Conservation (phyloP, 2,888 invertebrate genomes). For the Noctua janthe region DNA sequence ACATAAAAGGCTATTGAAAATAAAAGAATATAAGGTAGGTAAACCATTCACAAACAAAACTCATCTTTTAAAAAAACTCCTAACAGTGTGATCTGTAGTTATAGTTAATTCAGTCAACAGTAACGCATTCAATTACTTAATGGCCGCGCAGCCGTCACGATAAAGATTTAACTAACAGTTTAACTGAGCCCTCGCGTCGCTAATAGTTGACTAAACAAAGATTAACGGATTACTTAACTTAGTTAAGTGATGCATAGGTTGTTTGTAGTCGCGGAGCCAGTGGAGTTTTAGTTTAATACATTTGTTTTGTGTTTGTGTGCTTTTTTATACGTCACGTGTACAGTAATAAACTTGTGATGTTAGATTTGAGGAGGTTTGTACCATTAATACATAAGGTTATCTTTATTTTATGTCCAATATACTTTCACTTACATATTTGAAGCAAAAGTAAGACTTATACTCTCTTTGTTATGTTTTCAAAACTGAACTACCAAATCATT, state of each 20-base stretch:
- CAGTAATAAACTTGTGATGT: neutral
- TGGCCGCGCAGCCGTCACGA: constrained; percentile 53
- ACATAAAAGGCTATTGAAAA: no score
- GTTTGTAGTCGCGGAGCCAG: constrained; percentile 56
- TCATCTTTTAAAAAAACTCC: neutral
- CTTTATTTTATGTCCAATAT: neutral
- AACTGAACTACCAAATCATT: neutral
- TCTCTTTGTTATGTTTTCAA: neutral
- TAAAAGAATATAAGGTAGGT: neutral
- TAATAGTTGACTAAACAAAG: constrained; percentile 77
- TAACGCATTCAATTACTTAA: constrained; percentile 61
- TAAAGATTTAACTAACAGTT: constrained; percentile 65
- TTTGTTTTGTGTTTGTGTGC: neutral
- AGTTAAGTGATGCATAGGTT: constrained; percentile 70
- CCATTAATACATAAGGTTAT: neutral
- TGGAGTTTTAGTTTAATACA: neutral
- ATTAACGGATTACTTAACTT: constrained; percentile 74
- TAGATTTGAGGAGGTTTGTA: neutral
- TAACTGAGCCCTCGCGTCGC: constrained; percentile 67
- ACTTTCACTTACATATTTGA: neutral
- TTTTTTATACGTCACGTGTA: neutral
- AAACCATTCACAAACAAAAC: constrained; percentile 4
- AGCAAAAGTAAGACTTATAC: neutral
- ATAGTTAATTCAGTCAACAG: constrained; percentile 2
- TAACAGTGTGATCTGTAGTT: neutral